Base-by-base conservation (phyloP, 2,888 invertebrate species). In the Caenorhabditis macrosperma region DNA sequence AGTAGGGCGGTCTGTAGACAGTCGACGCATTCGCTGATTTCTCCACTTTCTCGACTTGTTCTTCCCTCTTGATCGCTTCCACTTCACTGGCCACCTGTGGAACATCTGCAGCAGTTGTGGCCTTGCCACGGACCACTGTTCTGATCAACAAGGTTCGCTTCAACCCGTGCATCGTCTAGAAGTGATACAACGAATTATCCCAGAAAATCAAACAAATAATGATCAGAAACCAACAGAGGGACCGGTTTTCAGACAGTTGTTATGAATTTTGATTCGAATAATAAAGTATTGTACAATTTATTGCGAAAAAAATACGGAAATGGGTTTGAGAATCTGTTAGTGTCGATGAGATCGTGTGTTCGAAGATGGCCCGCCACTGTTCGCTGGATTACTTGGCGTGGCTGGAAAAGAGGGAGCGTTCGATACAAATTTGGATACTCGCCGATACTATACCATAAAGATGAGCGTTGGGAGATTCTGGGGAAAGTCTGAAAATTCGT, bases 1-100 rank as follows among this genome's bases (percentile, higher is more conserved):
- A 85, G 68, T 83, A 74, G 4, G 85, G 85, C 15, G 84, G 84
- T 10, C 84, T 76, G 38, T 82, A 81, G 30, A 82, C 77, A 20
- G 75, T 81, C 10, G 83, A 81, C 12, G 76, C 64, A 20, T 64
- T 74, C 9, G 81, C 83, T 12, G 66, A 2, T 35, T 78, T 78
- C 26, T 61, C 67, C 0, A 20, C 28, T 22, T 50, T 33, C n/a
- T 28, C 24, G 1, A 38, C 28, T 2, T 55, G 17, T 26, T 15
- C 46, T 3, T 17, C 6, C 17, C 50, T 38, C 20, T 24, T 26
- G 24, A 59, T 41, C 30, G 33, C 33, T 55, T 44, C 57, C 6
- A 35, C 33, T 20, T 55, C 38, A 12, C 10, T 10, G 10, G 4
- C 20, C 17, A 9, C 38, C 24, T 26, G 10, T 28, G 48, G 55